Conservation (phyloP, 2,888 invertebrate species). For the Dermolepida albohirtum region DNA sequence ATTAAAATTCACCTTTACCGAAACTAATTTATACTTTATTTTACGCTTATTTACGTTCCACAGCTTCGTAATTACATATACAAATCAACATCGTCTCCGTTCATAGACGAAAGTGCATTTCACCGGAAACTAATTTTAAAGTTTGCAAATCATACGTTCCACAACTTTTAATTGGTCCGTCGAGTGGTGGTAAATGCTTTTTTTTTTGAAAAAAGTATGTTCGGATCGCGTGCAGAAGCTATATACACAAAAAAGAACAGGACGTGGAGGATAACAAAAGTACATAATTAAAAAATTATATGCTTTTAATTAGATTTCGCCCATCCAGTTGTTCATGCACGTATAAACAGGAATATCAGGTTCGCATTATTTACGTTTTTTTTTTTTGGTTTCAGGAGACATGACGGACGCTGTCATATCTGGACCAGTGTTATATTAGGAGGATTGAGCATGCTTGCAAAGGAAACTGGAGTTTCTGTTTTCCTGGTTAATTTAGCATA, state of each 20-base stretch:
- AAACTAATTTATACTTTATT: too few species aligned
- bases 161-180: conserved; percentile 28
- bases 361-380: background rate
- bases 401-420: conserved; percentile 65
- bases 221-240: background rate
- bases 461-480: conserved; percentile 87
- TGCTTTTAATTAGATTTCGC: conserved; percentile 5
- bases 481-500: conserved; percentile 83
- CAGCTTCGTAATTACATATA: conserved; percentile 7
- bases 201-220: background rate
- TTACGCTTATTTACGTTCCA: background rate
- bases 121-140: conserved; percentile 31
- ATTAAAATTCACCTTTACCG: too few species aligned
- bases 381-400: conserved; percentile 60
- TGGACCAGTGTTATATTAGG: conserved; percentile 79
- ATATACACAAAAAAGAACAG: background rate
- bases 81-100: conserved; percentile 1
- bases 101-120: conserved; percentile 12
- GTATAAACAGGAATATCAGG: background rate
- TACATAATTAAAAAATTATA: conserved; percentile 5
- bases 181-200: background rate
- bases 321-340: too few species aligned
- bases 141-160: conserved; percentile 29
- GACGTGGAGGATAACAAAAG: background rate
- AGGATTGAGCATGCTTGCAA: conserved; percentile 85